Evolutionary conservation across 2,113 vertebrate species (phyloP).

Genomic region (Willisornis vidua): DNA sequence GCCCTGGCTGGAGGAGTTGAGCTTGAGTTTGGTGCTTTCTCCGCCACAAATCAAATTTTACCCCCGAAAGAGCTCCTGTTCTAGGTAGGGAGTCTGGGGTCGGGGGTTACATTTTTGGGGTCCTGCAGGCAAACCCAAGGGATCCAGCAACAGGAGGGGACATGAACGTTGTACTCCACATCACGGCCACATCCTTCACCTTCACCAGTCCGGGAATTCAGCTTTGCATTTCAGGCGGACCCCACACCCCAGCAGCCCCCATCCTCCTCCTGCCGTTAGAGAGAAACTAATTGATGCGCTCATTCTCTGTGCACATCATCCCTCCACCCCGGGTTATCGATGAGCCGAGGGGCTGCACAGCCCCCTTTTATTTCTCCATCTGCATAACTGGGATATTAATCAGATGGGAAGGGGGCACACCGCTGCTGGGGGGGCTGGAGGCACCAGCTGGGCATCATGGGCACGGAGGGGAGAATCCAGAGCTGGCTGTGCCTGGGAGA

Average conservation of each 20-base stretch:
- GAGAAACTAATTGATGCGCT: background rate
- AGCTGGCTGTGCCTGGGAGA: background rate
- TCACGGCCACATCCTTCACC: rapidly evolving
- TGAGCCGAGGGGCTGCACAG: background rate
- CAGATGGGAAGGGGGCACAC: rapidly evolving
- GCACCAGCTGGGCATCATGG: rapidly evolving
- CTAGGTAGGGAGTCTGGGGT: rapidly evolving
- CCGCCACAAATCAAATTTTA: too few relatives aligned
- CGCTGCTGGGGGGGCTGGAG: background rate
- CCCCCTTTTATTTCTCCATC: background rate
- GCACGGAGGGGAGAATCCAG: background rate
- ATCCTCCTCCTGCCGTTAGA: background rate
- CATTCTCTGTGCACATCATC: rapidly evolving
- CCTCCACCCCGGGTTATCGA: rapidly evolving
- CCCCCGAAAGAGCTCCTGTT: background rate
- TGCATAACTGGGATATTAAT: background rate
- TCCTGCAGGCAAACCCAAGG: background rate
- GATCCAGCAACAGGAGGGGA: background rate
- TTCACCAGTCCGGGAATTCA: background rate
- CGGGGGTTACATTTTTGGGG: background rate
- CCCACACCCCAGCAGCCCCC: background rate
- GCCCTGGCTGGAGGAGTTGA: background rate
- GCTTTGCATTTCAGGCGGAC: background rate
- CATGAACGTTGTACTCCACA: rapidly evolving
- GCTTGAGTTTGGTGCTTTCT: background rate